Base-by-base conservation (phyloP, 2,888 invertebrate genomes). In the Dasypolia templi region DNA sequence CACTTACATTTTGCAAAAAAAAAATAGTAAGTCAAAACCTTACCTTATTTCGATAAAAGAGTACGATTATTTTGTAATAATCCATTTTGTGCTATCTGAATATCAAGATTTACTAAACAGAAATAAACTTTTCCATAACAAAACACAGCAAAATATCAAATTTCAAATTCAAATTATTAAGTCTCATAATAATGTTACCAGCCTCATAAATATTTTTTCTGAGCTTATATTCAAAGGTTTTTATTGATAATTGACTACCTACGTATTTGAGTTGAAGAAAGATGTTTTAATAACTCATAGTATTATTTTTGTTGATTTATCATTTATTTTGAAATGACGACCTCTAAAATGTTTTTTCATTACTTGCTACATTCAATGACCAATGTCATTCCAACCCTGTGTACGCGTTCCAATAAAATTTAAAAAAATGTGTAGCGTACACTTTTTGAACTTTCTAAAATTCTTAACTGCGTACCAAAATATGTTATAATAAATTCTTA, bases 371-470 rank as follows among this genome's bases (percentile, higher is more conserved):
- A 79, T 42, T 42, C 3, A 39, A 32, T 19, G 1, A 3, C 11
- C 7, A n/a, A 61, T 79, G 79, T 78, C 79, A 79, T 42, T 76
- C 42, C 26, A 35, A 14, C 29, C 9, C 29, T 59, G 42, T n/a
- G 3, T 7, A n/a, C 1, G 17, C 53, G 46, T 72, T 76, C 75
- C 75, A 46, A 3, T 46, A 32, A 0, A 2, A 0, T 0, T 17
- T 0, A 3, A 4, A 3, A 12, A 5, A 22, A 17, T 3, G 0
- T 51, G 6, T 3, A 44, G 35, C 32, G 39, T 19, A 19, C 0
- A 14, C 2, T 14, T 6, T 14, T 14, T 14, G 1, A 29, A 51
- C 19, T 19, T n/a, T 56, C 14, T 17, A 11, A 53, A 53, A n/a
- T 22, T 51, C 3, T 0, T 22, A 14, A 17, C 2, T 12, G 26